Conservation (phyloP, 2,113 vertebrate genomes). For the Trachemys scripta region DNA sequence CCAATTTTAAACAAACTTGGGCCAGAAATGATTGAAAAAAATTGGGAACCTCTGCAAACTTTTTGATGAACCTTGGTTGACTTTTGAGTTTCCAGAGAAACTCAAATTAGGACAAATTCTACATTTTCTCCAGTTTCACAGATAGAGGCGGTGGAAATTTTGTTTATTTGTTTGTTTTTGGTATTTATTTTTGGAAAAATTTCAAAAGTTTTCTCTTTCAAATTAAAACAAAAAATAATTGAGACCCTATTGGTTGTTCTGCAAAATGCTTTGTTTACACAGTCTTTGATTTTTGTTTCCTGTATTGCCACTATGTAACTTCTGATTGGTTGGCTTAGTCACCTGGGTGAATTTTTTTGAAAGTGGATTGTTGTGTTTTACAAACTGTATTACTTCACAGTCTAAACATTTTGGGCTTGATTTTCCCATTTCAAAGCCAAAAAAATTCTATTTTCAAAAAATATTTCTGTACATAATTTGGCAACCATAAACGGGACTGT, state of each 20-base stretch:
- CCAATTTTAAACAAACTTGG: not conserved
- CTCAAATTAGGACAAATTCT: constrained; percentile 1
- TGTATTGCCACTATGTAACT: constrained; percentile 14
- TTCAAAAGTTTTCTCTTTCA: not conserved
- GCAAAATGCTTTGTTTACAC: constrained; percentile 32
- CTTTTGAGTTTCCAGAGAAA: not conserved
- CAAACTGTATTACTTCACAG: constrained; percentile 59
- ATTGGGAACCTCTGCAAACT: not conserved
- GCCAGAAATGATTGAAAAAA: not conserved
- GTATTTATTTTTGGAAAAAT: constrained; percentile 29
- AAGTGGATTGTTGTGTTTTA: constrained; percentile 32
- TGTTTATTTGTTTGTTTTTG: not conserved
- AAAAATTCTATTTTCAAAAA: constrained; percentile 47
- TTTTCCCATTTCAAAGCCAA: constrained; percentile 57
- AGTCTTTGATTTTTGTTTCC: constrained; percentile 2
- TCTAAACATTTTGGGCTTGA: constrained; percentile 34
- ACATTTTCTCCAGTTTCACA: constrained; percentile 65
- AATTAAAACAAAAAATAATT: constrained; percentile 7
- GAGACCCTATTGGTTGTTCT: not conserved
- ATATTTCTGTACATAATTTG: constrained; percentile 56
- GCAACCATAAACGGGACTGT: constrained; percentile 58
- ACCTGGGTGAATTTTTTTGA: not conserved
- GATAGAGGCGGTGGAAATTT: constrained; percentile 47
- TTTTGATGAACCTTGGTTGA: constrained; percentile 29
- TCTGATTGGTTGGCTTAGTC: constrained; percentile 42